A percentile compares a stretch with the other conserved stretches of the same genome.
Evolutionary conservation across 2,113 vertebrate genomes (phyloP).

Genomic region (Otus sunia): DNA sequence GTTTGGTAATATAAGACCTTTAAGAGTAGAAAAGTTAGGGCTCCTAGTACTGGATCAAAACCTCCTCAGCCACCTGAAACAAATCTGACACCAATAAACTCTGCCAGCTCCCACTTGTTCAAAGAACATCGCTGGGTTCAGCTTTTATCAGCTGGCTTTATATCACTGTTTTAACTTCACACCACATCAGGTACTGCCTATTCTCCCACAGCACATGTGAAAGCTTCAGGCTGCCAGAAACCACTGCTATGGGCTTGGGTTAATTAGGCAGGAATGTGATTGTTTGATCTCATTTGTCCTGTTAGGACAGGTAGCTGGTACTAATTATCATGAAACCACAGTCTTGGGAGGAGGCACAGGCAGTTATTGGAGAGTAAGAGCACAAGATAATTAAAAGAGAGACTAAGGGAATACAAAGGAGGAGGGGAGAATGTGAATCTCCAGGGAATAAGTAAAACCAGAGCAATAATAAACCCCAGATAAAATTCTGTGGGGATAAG

Average conservation of each 20-base stretch:
- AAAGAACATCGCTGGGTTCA: background rate
- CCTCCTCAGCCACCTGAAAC: background rate
- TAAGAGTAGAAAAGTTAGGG: background rate
- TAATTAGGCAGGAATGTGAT: background rate
- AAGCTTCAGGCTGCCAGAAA: background rate
- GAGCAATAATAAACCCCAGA: background rate
- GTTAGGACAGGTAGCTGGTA: background rate
- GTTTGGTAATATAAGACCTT: background rate
- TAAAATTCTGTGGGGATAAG: background rate
- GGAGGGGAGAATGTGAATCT: background rate
- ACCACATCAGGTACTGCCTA: background rate
- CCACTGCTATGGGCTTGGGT: background rate
- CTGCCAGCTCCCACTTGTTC: background rate
- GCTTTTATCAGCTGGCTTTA: background rate
- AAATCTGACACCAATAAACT: background rate
- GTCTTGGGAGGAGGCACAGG: background rate
- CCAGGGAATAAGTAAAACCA: background rate
- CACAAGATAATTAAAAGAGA: background rate
- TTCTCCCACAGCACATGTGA: background rate
- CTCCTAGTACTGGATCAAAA: background rate
- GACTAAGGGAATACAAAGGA: background rate
- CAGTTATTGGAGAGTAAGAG: background rate
- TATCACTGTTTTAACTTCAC: background rate
- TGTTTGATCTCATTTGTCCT: background rate
- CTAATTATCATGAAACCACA: background rate